A percentile compares a stretch with the other conserved stretches of the same genome.
Evolutionary conservation across 2,888 invertebrate species (phyloP).

Genomic region (Mimumesa dahlbomi): DNA sequence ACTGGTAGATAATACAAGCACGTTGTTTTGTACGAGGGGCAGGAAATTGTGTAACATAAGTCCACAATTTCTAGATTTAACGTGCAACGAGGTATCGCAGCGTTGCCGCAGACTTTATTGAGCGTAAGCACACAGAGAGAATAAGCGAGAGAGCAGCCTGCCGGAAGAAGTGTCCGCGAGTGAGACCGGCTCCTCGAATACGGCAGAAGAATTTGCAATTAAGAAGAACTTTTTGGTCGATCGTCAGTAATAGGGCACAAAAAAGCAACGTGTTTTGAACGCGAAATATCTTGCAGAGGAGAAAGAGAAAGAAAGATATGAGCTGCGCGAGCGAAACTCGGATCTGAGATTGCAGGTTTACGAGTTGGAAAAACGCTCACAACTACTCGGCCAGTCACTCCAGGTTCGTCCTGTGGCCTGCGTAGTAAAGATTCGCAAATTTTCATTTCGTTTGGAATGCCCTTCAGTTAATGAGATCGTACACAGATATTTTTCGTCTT

Average conservation of each 20-base stretch:
- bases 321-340: slow-evolving; percentile 80
- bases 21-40: slow-evolving; percentile 43
- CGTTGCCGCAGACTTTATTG: slow-evolving; percentile 73
- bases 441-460: slow-evolving; percentile 74
- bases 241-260: slow-evolving; percentile 70
- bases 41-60: slow-evolving; percentile 66
- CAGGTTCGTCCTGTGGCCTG: slow-evolving; percentile 80
- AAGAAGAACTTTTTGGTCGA: slow-evolving; percentile 74
- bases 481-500: slow-evolving; percentile 51
- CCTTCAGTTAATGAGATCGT: slow-evolving; percentile 55
- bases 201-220: slow-evolving; percentile 69
- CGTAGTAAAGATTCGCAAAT: slow-evolving; percentile 68
- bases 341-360: slow-evolving; percentile 80
- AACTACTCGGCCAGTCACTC: slow-evolving; percentile 79
- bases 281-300: slow-evolving; percentile 80
- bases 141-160: slow-evolving; percentile 64
- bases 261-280: slow-evolving; percentile 76
- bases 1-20: slow-evolving; percentile 55
- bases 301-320: slow-evolving; percentile 80
- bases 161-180: slow-evolving; percentile 67
- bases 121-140: slow-evolving; percentile 65
- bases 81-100: slow-evolving; percentile 72
- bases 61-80: slow-evolving; percentile 72
- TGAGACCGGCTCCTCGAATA: slow-evolving; percentile 64
- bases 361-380: slow-evolving; percentile 80